Conservation (phyloP, 2,888 invertebrate genomes). For the Lydus trimaculatus region DNA sequence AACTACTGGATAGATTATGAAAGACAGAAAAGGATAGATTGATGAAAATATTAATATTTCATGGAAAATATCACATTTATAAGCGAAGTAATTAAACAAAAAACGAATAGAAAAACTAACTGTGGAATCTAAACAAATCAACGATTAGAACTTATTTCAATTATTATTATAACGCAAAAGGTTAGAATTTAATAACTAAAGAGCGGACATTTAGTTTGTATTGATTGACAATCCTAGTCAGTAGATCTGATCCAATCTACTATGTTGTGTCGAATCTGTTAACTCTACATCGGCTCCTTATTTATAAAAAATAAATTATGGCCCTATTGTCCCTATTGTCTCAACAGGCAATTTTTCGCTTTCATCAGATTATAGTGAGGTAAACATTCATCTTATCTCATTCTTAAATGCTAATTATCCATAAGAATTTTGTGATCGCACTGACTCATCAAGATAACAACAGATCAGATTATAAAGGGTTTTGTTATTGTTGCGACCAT, state of each 20-base stretch:
- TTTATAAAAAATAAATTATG: not conserved
- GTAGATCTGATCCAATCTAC: no score
- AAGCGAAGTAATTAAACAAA: not conserved
- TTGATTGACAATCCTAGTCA: no score
- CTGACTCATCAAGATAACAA: no score
- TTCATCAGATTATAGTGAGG: not conserved
- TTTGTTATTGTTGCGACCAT: not conserved
- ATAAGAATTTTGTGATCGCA: not conserved
- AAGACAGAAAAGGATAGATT: not conserved
- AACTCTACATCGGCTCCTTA: no score
- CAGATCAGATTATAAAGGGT: slow-evolving; percentile 1
- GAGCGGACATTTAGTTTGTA: no score
- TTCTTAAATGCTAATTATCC: slow-evolving; percentile 3
- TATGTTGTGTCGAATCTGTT: no score
- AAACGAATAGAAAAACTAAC: not conserved
- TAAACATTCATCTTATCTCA: not conserved
- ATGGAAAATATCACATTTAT: not conserved
- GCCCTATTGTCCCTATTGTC: not conserved
- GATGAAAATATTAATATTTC: not conserved
- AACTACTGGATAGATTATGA: no score
- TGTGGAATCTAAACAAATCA: not conserved
- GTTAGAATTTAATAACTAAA: not conserved
- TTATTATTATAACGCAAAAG: no score
- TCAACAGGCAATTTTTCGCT: not conserved
- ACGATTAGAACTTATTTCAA: not conserved